Conservation (phyloP, 92 coral and sea anemone species). For the Paragorgia papillata region DNA sequence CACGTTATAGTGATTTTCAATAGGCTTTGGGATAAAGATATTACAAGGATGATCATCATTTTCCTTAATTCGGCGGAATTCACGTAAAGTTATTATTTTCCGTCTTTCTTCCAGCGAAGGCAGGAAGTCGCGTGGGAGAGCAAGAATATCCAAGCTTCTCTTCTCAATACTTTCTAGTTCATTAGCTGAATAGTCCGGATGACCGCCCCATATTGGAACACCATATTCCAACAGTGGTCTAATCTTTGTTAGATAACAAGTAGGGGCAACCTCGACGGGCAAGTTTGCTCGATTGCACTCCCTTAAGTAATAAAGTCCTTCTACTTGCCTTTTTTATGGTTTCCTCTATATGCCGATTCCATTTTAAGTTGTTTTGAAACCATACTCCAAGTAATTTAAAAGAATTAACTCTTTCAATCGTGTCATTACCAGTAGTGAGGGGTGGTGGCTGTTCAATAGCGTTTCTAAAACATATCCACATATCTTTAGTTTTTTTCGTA, state of each 20-base stretch:
- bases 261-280: constrained; percentile 35
- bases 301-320: constrained; percentile 30
- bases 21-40: background rate
- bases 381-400: constrained; percentile 46
- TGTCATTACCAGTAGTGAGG: background rate
- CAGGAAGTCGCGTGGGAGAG: background rate
- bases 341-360: constrained; percentile 49
- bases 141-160: constrained; percentile 7
- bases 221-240: constrained; percentile 26
- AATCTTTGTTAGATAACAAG: constrained; percentile 29
- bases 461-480: background rate
- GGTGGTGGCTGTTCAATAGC: background rate
- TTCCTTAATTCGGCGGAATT: background rate
- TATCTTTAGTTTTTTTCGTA: background rate
- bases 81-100: background rate
- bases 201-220: constrained; percentile 8
- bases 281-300: constrained; percentile 44
- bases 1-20: too few species aligned
- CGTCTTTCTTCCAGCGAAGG: background rate
- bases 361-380: constrained; percentile 32
- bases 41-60: background rate
- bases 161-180: background rate
- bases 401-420: constrained; percentile 8
- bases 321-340: constrained; percentile 38
- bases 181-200: background rate